A percentile compares a stretch with the other conserved stretches of the same genome.
Conservation (phyloP, 2,797 vertebrate genomes). For the Manis pentadactyla region DNA sequence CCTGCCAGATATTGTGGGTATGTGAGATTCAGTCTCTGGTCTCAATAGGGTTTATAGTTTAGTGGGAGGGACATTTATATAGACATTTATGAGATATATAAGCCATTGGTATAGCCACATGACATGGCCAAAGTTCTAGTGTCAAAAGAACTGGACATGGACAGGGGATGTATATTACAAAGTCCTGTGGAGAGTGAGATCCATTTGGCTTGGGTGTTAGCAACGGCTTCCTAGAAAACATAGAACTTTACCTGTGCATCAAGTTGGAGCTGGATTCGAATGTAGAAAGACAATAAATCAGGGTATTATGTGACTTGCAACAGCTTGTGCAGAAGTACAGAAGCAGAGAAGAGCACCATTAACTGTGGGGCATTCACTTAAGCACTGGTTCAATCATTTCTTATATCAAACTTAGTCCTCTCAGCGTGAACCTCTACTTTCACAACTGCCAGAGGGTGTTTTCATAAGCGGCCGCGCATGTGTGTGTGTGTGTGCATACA, state of each 20-base stretch:
- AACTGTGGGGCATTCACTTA: background rate
- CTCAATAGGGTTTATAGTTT: background rate
- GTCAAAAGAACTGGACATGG: background rate
- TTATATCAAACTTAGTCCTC: background rate
- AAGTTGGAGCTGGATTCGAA: background rate
- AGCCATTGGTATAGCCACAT: background rate
- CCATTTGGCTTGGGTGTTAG: background rate
- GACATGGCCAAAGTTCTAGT: background rate
- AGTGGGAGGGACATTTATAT: background rate
- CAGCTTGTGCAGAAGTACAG: background rate
- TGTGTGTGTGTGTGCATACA: background rate
- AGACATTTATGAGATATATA: conserved; percentile 23
- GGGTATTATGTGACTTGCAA: background rate
- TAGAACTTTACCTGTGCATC: background rate
- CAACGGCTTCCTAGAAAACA: background rate
- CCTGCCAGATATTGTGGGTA: background rate
- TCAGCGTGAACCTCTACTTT: background rate
- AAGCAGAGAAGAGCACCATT: background rate
- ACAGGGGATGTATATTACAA: background rate
- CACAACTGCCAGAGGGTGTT: background rate
- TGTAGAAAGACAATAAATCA: background rate
- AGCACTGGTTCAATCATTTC: background rate
- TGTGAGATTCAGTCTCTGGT: background rate
- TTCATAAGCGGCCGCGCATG: background rate
- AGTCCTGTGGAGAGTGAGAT: background rate